Percentiles rank a stretch among this genome's conserved stretches.
These are phyloP conservation scores for Plagiodera versicolora DNA, from an alignment of 2,888 invertebrate species.

Conservation along the genomic window DNA sequence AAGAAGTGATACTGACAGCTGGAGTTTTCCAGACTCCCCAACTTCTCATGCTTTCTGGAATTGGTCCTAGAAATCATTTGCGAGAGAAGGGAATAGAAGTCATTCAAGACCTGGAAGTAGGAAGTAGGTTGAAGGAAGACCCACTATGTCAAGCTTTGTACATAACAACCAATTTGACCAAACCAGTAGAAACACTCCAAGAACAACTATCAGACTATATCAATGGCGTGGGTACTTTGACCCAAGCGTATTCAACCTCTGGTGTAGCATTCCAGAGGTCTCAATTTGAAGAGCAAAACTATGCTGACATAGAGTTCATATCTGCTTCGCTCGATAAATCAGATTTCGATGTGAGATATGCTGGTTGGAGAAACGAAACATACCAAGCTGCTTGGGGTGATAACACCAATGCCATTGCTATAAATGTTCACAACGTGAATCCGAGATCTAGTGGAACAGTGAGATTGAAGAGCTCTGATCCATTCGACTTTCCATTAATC, in stretches of 20 bases:
- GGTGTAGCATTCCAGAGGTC: conserved; percentile 14
- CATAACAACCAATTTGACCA: conserved; percentile 67
- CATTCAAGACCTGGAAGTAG: conserved; percentile 70
- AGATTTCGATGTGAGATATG: conserved; percentile 21
- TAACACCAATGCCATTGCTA: conserved; percentile 21
- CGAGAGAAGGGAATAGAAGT: conserved; percentile 61
- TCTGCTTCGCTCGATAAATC: not conserved
- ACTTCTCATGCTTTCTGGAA: conserved; percentile 78
- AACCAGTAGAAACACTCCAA: conserved; percentile 9
- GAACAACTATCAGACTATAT: conserved; percentile 59
- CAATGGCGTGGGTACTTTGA: conserved; percentile 22
- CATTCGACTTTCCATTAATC: conserved; percentile 57
- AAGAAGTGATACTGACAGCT: conserved; percentile 75
- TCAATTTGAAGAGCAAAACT: not conserved
- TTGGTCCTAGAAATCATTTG: conserved; percentile 68
- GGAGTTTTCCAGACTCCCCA: conserved; percentile 82
- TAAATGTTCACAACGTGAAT: conserved; percentile 38
- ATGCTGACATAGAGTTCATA: conserved; percentile 10
- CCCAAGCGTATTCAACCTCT: conserved; percentile 4
- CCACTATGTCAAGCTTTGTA: conserved; percentile 69
- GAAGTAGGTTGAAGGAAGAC: conserved; percentile 77
- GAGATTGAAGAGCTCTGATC: conserved; percentile 44
- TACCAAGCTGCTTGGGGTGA: conserved; percentile 52
- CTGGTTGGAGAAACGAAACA: conserved; percentile 37
- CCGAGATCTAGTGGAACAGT: conserved; percentile 62